Evolutionary conservation across 2,888 invertebrate genomes (phyloP), one percentile per base, ranked within the genome.

Genomic region (Drosophila colorata): DNA sequence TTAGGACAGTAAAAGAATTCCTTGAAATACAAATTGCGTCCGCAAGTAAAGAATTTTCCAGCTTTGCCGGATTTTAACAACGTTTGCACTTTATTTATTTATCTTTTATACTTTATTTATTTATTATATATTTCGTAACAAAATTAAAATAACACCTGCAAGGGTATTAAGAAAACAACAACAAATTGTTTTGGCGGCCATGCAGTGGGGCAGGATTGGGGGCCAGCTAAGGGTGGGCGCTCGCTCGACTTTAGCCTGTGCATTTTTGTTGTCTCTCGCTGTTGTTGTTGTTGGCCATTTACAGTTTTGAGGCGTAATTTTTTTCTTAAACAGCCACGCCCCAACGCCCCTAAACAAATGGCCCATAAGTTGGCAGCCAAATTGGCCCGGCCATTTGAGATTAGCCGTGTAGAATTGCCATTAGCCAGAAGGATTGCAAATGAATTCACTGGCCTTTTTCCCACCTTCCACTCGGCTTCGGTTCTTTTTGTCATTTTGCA

Each of bases 251-350:
- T 63, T 57, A 65, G 74, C 68, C 53, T 63, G 80, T 58, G 25
- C 37, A 46, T 23, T 60, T 41, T 58, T 20, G 44, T 38, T 56
- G 28, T 31, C 43, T 43, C 53, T 43, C 43, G n/a, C 49, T 63
- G 37, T 31, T 71, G 57, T 52, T 63, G 37, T 31, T 71, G 57
- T 69, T 64, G 79, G 79, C 83, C 83, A 89, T 89, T 84, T 84
- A 70, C 83, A 84, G 89, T 89, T 89, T 81, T 85, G 69, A 85
- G 88, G 88, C 86, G 89, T 81, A 52, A 69, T 89, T 87, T 76
- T 60, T 70, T 51, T 20, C 82, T 85, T 81, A 78, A 85, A 74
- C 78, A 63, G 78, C 49, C 82, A 89, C 83, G 88, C 83, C 83
- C 67, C 11, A 16, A 55, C 43, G 47, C 41, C 55, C 58, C 47